Evolutionary conservation across 1,140 invertebrate genomes (phyloP), one percentile per base, ranked within the genome.

Genomic region (Eriosoma lanigerum): DNA sequence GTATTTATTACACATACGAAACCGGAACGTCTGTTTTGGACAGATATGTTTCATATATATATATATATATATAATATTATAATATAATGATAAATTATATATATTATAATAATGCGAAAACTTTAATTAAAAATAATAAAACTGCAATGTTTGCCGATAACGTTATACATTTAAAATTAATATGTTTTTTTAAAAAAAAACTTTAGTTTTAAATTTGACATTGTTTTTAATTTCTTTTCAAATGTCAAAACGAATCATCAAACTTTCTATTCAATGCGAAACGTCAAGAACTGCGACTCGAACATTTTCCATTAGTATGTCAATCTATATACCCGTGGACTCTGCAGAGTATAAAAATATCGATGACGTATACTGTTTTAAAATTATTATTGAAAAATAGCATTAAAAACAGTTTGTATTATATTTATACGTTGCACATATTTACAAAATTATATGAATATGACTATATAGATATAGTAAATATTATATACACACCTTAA

Each of bases 21-120:
- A 38, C 56, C 75, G 75, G 75, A 78, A 78, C 75, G 75, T 78
- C 56, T 78, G 56, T 58, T 78, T 26, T 26, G 54, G 75, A 78
- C 75, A 48, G 54, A 76, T 76, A 76, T 24, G n/a, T 50, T 73
- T 66, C n/a, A 1, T 38, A 32, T 32, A 29, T 29, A 32, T 62
- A 62, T 62, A 60, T 60, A 58, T 58, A 60, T 17, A 6, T 29
- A 62, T 19, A 5, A 21, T 21, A 5, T 19, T 24, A n/a, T 58
- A 58, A 24, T 29, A 19, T 32, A 64, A n/a, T 64, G 29, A 64
- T 64, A 64, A 64, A 64, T 64, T 38, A 6, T 64, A 38, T n/a
- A 38, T 38, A 38, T 4, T 38, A 4, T 38, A 38, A 38, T 8
- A 38, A 64, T 38, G n/a, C 62, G 19, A 19, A 38, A 44, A 38